phyloP scores from a whole-genome alignment of 2,888 invertebrate genomes.

The Digitonthophagus gazella region DNA sequence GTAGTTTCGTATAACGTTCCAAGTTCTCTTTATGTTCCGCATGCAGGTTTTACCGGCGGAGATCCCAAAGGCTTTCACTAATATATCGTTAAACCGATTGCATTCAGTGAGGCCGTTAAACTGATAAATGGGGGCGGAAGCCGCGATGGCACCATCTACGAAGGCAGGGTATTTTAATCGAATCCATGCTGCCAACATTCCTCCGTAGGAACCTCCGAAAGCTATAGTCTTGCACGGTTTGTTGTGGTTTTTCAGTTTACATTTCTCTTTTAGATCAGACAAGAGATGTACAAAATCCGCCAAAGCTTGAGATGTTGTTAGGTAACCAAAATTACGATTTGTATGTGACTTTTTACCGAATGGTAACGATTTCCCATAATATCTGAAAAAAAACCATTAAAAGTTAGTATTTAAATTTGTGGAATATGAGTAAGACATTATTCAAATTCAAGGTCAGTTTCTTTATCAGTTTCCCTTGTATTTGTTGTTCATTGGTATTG shows the following conservation, averaged over 20 bases:
- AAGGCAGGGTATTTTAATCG: constrained; percentile 93
- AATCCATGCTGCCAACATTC: constrained; percentile 96
- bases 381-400: constrained; percentile 54
- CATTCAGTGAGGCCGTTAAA: constrained; percentile 80
- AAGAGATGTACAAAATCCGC: constrained; percentile 89
- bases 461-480: not conserved
- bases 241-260: constrained; percentile 34
- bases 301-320: constrained; percentile 88
- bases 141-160: constrained; percentile 79
- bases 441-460: not conserved
- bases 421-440: not conserved
- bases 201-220: constrained; percentile 90
- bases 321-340: constrained; percentile 71
- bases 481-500: not conserved
- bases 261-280: constrained; percentile 44
- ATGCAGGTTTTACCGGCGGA: constrained; percentile 59
- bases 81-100: constrained; percentile 71
- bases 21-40: constrained; percentile 71
- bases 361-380: constrained; percentile 88
- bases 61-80: constrained; percentile 71
- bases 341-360: constrained; percentile 75
- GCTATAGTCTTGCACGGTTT: constrained; percentile 76
- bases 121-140: constrained; percentile 89
- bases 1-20: constrained; percentile 69
- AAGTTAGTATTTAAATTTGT: not conserved